phyloP scores from a whole-genome alignment of 2,113 vertebrate genomes.

The Rhagologus leucostigma region DNA sequence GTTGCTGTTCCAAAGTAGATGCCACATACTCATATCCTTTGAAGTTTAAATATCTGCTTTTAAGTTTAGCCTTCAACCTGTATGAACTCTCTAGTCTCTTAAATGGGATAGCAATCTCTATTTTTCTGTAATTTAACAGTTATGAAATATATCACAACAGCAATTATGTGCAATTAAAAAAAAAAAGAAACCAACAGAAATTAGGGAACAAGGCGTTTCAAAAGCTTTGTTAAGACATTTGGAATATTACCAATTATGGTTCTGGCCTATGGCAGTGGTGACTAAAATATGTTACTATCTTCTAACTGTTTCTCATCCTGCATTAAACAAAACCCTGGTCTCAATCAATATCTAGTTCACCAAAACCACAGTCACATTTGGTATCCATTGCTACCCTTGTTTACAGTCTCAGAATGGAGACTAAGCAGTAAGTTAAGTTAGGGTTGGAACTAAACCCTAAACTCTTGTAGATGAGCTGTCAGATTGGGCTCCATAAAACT shows the following conservation, averaged over 20 bases:
- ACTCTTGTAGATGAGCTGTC: neutral
- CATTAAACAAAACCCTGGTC: neutral
- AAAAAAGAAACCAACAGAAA: neutral
- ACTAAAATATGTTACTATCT: neutral
- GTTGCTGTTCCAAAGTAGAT: neutral
- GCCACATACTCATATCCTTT: neutral
- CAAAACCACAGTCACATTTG: conserved; percentile 45
- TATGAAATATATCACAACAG: neutral
- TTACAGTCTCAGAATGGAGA: neutral
- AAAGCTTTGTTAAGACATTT: neutral
- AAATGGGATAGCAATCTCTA: neutral
- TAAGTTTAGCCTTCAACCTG: neutral
- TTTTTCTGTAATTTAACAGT: neutral
- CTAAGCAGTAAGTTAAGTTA: neutral
- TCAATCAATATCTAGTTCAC: neutral
- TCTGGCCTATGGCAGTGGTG: neutral
- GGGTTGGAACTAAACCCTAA: neutral
- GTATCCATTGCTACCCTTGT: conserved; percentile 29
- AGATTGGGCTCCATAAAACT: neutral
- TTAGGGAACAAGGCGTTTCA: neutral
- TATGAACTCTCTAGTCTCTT: neutral
- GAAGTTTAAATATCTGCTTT: neutral
- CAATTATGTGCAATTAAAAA: neutral
- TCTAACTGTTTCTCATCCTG: neutral
- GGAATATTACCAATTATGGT: neutral